These are phyloP conservation scores for Venusia cambrica DNA, from an alignment of 2,888 invertebrate species.

Conservation along the genomic window DNA sequence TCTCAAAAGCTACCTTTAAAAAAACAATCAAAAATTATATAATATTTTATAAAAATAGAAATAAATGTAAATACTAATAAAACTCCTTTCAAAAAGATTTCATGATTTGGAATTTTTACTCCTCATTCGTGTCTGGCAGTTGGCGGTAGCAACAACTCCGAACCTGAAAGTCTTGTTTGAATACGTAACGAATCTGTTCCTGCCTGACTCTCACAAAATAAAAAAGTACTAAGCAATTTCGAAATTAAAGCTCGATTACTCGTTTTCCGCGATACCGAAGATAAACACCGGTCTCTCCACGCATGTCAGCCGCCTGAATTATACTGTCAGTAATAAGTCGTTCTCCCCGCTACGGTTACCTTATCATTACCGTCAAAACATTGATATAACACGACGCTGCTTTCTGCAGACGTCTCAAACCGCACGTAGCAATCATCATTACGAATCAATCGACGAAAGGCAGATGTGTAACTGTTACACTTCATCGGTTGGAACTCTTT, in stretches of 20 bases:
- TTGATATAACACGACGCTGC: slow-evolving; percentile 53
- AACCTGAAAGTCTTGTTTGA: slow-evolving; percentile 13
- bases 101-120: too few species aligned
- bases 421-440: slow-evolving; percentile 54
- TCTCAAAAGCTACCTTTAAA: too few species aligned
- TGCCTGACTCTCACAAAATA: slow-evolving; percentile 17
- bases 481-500: slow-evolving; percentile 63
- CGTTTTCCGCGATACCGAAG: slow-evolving; percentile 28
- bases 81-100: too few species aligned
- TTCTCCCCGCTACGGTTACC: slow-evolving; percentile 51
- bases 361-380: slow-evolving; percentile 65
- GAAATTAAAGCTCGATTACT: slow-evolving; percentile 23
- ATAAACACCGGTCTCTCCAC: slow-evolving; percentile 35
- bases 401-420: slow-evolving; percentile 59
- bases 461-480: slow-evolving; percentile 67
- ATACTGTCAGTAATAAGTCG: slow-evolving; percentile 59
- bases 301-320: slow-evolving; percentile 51
- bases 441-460: slow-evolving; percentile 33
- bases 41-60: too few species aligned
- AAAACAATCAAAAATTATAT: too few species aligned
- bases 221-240: slow-evolving; percentile 24
- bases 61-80: too few species aligned
- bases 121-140: too few species aligned
- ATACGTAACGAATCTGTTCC: slow-evolving; percentile 18
- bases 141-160: too few species aligned